Evolutionary conservation across 2,888 invertebrate species (phyloP), one percentile per base, ranked within the genome.

Genomic region (Aspidiotus destructor): DNA sequence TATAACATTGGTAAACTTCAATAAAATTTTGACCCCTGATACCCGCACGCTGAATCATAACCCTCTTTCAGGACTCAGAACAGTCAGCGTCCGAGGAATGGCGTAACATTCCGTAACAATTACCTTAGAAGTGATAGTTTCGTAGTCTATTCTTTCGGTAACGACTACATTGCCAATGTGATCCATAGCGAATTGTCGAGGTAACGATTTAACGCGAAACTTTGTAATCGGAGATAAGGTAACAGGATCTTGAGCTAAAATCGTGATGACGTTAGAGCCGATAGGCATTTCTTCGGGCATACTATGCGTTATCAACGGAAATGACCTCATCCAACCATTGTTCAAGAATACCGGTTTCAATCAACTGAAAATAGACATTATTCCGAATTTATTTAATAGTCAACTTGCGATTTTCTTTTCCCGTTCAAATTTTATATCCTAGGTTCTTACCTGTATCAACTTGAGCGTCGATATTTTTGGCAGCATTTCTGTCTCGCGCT

Each of bases 281-380:
- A 88, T 81, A 0, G 87, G 86, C 75, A 87, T 85, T 75, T 89
- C 89, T 77, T 91, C 90, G 69, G 86, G 86, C 8, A 89, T 80
- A 69, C 81, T 82, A 1, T 86, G 80, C 63, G 83, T 81, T 42
- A 90, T 85, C 0, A 83, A 78, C 0, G 88, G 86, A 72, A 85
- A 84, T 0, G 85, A 82, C 41, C 83, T 84, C 0, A 84, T 84
- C 89, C 90, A 89, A 1, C 86, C 86, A 0, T 84, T 76, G 72
- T 87, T 84, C 2, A 83, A 83, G 72, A 90, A 88, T 42, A 86
- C 82, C 0, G 90, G 88, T 77, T 87, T 86, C 73, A 86, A 85
- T 89, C 88, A 0, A 83, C 83, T 64, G 80, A 42, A 72, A 73
- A 13, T 1, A 48, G 16, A 42, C 9, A 5, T 42, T 5, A 61